These are phyloP conservation scores for Phortica magna DNA, from an alignment of 2,888 invertebrate genomes.

Conservation along the genomic window DNA sequence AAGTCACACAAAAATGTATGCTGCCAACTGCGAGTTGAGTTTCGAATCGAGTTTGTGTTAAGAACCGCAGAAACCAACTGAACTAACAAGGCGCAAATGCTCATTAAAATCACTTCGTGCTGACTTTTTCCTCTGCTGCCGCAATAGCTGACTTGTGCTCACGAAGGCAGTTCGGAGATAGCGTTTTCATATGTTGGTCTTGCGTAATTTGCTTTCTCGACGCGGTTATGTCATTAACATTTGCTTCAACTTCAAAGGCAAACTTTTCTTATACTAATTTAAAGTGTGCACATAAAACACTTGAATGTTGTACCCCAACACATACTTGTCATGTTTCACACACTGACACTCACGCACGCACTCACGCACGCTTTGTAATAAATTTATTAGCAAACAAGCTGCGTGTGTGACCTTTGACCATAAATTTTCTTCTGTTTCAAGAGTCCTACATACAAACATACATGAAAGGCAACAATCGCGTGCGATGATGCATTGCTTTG, in stretches of 20 bases:
- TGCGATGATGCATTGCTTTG: neutral
- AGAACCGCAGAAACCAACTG: constrained; percentile 19
- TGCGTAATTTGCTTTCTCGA: constrained; percentile 68
- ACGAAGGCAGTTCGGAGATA: too few species aligned
- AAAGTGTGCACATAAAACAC: constrained; percentile 1
- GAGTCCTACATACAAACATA: neutral
- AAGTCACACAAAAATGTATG: constrained; percentile 34
- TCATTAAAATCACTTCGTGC: constrained; percentile 63
- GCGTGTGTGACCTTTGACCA: neutral
- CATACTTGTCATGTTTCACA: neutral
- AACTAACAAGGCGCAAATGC: constrained; percentile 58
- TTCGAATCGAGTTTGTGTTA: neutral
- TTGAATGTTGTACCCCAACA: neutral
- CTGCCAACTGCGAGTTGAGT: neutral
- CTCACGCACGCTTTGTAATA: constrained; percentile 21
- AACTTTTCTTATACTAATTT: neutral
- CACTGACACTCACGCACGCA: constrained; percentile 12
- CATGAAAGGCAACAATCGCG: neutral
- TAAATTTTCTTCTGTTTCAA: neutral
- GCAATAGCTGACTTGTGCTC: too few species aligned
- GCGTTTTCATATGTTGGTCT: neutral
- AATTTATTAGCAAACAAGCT: constrained; percentile 37
- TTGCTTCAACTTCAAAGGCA: neutral
- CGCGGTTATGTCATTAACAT: constrained; percentile 73
- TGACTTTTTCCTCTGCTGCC: neutral